These are phyloP conservation scores for Teleogryllus occipitalis DNA, from an alignment of 1,140 invertebrate genomes.

Conservation along the genomic window DNA sequence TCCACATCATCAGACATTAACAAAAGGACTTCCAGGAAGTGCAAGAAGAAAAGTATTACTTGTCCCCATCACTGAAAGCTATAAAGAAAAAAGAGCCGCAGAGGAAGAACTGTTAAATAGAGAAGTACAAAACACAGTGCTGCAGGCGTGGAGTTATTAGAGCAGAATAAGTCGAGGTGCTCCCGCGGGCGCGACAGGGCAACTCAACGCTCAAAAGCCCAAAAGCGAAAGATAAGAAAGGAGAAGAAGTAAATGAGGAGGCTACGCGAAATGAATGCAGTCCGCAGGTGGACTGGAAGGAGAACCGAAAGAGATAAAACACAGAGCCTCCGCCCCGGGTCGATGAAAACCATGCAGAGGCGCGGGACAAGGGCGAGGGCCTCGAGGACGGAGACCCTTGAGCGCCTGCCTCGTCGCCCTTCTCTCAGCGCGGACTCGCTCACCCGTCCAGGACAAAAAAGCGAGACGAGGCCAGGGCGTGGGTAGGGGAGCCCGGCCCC, in stretches of 20 bases:
- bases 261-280: neutral
- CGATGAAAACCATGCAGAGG: neutral
- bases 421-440: neutral
- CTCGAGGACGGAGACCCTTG: neutral
- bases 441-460: neutral
- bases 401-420: neutral
- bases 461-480: neutral
- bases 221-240: neutral
- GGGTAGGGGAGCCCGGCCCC: too few species aligned
- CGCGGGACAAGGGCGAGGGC: neutral
- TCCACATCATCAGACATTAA: neutral
- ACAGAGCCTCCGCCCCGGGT: neutral
- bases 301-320: neutral
- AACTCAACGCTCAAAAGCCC: neutral
- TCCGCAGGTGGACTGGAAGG: neutral
- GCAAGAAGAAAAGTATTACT: neutral
- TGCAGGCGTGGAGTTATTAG: neutral
- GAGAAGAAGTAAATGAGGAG: neutral
- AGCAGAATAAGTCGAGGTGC: neutral
- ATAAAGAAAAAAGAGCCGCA: neutral
- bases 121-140: neutral
- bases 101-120: neutral
- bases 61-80: neutral
- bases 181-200: neutral
- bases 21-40: neutral